Base-by-base conservation (phyloP, 2,888 invertebrate genomes). In the Leucozona laternaria region DNA sequence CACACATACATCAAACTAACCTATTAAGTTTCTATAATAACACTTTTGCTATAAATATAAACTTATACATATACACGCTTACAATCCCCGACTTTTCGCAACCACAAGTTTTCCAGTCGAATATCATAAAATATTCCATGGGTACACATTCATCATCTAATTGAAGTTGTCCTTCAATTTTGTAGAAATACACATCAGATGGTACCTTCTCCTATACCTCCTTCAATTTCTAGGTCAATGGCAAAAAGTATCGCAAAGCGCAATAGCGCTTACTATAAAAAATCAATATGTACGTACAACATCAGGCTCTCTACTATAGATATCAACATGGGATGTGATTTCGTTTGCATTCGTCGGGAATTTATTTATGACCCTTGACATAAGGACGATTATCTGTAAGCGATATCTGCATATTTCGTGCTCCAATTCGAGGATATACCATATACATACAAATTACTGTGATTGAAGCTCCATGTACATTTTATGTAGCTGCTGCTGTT, bases 371-470 rank as follows among this genome's bases (percentile, higher is more conserved):
- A 17, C 62, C 48, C 84, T 85, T 68, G 72, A 80, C 60, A 53
- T 77, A 60, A 85, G 84, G 76, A 68, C 76, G 77, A 80, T 80
- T 85, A 85, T 85, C 84, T 85, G 84, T 72, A 80, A 68, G 84
- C 45, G 80, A 80, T 72, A 60, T 76, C 72, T 77, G 79, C 72
- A 53, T 75, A 17, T 55, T 55, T 37, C 45, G 22, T 70, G 28
- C 57, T 66, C 58, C 17, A 70, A 62, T 55, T 70, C 60, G 31
- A 79, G 68, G 53, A 25, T 17, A 15, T 22, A 25, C 55, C 6
- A 3, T 4, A n/a, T 31, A 31, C 31, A 1, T 5, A 7, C 10
- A 31, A 15, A 22, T 15, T 20, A 20, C 37, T 2, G 11, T 58
- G 20, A 58, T 58, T 28, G 53, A 53, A 28, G 13, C 20, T 64